These are phyloP conservation scores for Epicauta chinensis DNA, from an alignment of 1,140 invertebrate genomes.

Conservation along the genomic window DNA sequence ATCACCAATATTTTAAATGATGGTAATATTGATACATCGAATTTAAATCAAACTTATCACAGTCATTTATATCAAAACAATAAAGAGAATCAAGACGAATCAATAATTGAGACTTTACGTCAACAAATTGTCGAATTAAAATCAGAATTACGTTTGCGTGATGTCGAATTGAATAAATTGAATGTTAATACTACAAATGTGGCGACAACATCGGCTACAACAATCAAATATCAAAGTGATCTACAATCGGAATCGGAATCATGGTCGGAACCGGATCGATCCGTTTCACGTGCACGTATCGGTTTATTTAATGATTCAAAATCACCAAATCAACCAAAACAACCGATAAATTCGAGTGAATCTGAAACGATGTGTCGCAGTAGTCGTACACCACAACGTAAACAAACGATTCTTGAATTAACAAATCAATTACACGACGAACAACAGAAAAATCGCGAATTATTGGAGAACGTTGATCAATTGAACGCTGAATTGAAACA, in stretches of 20 bases:
- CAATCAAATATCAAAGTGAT: constrained; percentile 26
- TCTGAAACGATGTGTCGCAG: constrained; percentile 12
- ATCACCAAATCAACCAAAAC: constrained; percentile 19
- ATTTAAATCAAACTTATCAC: constrained; percentile 31
- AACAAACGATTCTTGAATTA: constrained; percentile 23
- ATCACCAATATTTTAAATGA: constrained; percentile 43
- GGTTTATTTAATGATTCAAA: constrained; percentile 50
- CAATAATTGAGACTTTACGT: constrained; percentile 35
- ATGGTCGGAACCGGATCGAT: constrained; percentile 78
- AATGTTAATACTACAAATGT: not conserved
- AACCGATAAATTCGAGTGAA: constrained; percentile 27
- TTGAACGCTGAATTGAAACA: constrained; percentile 11
- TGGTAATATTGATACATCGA: constrained; percentile 21
- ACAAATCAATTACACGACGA: constrained; percentile 26
- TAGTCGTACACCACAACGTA: constrained; percentile 19
- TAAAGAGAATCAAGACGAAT: constrained; percentile 24
- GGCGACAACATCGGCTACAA: constrained; percentile 21
- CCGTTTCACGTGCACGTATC: constrained; percentile 69
- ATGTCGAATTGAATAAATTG: constrained; percentile 42
- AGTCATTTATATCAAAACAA: constrained; percentile 37
- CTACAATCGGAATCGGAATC: constrained; percentile 62
- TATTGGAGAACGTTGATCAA: constrained; percentile 17
- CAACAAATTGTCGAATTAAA: constrained; percentile 42
- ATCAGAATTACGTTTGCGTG: constrained; percentile 43
- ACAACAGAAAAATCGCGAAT: constrained; percentile 6